Conservation (phyloP, 2,888 invertebrate species). For the Amitus sp. region DNA sequence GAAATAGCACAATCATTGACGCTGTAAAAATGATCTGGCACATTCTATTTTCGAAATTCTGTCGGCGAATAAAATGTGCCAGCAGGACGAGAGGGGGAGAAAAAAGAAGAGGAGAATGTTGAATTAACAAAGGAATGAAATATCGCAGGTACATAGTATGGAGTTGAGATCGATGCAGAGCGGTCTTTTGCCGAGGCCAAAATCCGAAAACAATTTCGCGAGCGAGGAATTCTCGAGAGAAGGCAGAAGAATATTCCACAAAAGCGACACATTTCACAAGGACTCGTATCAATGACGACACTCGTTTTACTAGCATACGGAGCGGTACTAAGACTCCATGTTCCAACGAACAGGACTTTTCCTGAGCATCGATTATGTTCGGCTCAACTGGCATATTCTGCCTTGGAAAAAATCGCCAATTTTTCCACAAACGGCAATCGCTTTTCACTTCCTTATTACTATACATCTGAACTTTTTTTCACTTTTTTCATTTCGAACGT, state of each 20-base stretch:
- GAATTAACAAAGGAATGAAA: not conserved
- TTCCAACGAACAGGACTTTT: constrained; percentile 27
- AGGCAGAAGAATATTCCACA: constrained; percentile 73
- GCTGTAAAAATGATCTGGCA: no score
- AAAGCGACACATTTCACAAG: constrained; percentile 83
- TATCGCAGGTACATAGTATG: constrained; percentile 73
- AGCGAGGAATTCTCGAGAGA: constrained; percentile 69
- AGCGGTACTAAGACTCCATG: constrained; percentile 61
- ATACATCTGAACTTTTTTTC: no score
- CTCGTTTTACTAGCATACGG: constrained; percentile 73
- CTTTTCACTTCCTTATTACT: no score
- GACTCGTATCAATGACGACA: constrained; percentile 78
- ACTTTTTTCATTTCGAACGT: no score
- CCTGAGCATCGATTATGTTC: not conserved
- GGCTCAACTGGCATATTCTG: not conserved
- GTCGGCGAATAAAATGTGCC: no score
- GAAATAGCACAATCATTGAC: no score
- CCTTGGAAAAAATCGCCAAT: not conserved
- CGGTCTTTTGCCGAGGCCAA: constrained; percentile 78
- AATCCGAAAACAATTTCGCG: constrained; percentile 85
- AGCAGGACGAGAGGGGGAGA: no score
- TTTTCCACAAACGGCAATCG: not conserved
- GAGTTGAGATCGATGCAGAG: constrained; percentile 75
- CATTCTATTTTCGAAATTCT: not conserved
- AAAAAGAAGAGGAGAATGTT: no score